Percentiles rank a stretch among this genome's conserved stretches.
Evolutionary conservation across 1,140 invertebrate species (phyloP).

Genomic region (Papilio polytes): DNA sequence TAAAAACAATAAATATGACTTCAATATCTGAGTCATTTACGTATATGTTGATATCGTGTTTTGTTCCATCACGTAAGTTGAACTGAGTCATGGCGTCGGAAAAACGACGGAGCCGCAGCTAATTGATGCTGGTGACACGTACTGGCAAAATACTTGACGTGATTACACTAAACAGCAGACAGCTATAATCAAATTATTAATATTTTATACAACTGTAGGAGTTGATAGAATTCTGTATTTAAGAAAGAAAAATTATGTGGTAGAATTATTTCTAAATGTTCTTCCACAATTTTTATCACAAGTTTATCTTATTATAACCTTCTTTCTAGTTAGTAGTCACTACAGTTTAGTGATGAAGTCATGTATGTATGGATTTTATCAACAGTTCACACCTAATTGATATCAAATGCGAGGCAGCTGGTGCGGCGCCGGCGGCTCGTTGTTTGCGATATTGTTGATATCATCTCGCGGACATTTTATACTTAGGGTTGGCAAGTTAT

Average conservation of each 20-base stretch:
- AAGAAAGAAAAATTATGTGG: no score
- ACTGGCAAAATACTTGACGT: not conserved
- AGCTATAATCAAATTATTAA: not conserved
- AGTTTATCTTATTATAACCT: no score
- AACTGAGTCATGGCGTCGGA: not conserved
- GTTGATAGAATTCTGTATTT: not conserved
- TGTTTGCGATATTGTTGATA: constrained; percentile 16
- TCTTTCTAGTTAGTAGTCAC: not conserved
- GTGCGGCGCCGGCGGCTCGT: not conserved
- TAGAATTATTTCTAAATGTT: no score
- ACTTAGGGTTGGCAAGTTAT: not conserved
- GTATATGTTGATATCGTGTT: not conserved
- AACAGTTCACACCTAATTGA: not conserved
- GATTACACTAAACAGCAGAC: not conserved
- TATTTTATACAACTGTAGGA: not conserved
- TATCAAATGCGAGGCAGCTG: not conserved
- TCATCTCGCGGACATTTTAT: constrained; percentile 5
- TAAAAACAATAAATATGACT: constrained; percentile 8
- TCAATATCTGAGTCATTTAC: constrained; percentile 18
- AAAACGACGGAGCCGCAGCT: not conserved
- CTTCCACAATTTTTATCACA: no score
- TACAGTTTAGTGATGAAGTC: not conserved
- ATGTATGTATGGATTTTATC: not conserved
- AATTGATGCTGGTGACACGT: not conserved
- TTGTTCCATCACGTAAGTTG: constrained; percentile 1